These are phyloP conservation scores for Nematopogon swammerdamellus DNA, from an alignment of 2,888 invertebrate species.

Conservation along the genomic window DNA sequence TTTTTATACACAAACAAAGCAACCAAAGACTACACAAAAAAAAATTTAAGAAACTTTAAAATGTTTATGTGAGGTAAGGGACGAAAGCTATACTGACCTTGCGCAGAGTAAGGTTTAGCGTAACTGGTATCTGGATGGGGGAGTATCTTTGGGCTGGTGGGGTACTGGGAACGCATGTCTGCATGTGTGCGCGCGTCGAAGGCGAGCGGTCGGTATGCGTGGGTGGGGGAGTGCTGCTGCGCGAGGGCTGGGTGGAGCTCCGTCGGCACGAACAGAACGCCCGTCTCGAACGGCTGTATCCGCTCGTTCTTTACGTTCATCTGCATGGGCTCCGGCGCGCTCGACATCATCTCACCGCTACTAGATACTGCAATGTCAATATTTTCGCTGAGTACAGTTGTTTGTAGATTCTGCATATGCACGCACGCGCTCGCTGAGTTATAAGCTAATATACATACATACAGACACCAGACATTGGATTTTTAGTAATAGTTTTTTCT, in stretches of 20 bases:
- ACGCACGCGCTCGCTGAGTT: no score
- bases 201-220: constrained; percentile 24
- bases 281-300: constrained; percentile 31
- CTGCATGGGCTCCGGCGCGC: constrained; percentile 24
- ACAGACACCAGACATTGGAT: no score
- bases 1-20: no score
- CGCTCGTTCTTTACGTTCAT: constrained; percentile 34
- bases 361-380: no score
- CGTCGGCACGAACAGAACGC: constrained; percentile 30
- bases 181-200: constrained; percentile 22
- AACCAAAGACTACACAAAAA: no score
- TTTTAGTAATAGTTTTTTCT: no score
- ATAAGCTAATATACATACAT: no score
- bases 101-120: constrained; percentile 36
- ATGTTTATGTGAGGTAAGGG: no score
- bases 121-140: constrained; percentile 29
- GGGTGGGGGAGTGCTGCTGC: constrained; percentile 31
- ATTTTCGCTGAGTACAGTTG: no score
- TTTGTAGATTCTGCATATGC: no score
- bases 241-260: constrained; percentile 28
- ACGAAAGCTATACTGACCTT: constrained; percentile 9
- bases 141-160: constrained; percentile 29
- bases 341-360: constrained; percentile 12
- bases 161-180: constrained; percentile 27
- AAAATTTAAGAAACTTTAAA: no score